phyloP scores from a whole-genome alignment of 2,113 vertebrate genomes.

The Cavia aperea region DNA sequence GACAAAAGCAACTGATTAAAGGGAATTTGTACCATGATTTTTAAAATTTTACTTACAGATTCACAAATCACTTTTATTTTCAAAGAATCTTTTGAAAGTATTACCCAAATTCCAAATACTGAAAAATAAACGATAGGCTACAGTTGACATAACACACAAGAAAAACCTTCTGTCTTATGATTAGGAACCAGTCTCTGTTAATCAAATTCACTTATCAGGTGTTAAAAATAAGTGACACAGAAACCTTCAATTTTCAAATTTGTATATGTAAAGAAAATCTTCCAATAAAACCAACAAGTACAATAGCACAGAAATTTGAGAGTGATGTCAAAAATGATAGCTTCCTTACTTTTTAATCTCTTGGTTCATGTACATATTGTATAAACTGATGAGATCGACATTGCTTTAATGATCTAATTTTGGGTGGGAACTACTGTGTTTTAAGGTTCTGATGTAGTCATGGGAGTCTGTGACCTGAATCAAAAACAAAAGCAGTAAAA shows the following conservation, averaged over 20 bases:
- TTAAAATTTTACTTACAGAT: slow-evolving; percentile 8
- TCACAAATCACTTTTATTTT: not conserved
- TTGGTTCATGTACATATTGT: not conserved
- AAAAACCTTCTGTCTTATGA: not conserved
- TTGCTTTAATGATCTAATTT: not conserved
- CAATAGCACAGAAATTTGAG: slow-evolving; percentile 38
- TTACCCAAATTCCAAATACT: not conserved
- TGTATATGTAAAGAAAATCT: slow-evolving; percentile 26
- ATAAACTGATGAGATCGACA: not conserved
- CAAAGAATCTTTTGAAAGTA: not conserved
- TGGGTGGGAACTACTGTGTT: not conserved
- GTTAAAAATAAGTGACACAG: slow-evolving; percentile 28
- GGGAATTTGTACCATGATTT: not conserved
- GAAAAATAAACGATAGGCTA: slow-evolving; percentile 2
- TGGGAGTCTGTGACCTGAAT: not conserved
- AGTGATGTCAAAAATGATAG: not conserved
- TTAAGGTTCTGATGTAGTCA: not conserved
- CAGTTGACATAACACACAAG: not conserved
- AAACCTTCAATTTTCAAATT: slow-evolving; percentile 6
- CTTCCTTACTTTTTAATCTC: not conserved
- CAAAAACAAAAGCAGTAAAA: not conserved
- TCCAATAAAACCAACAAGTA: slow-evolving; percentile 32
- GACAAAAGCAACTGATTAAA: slow-evolving; percentile 3
- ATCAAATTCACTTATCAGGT: slow-evolving; percentile 40
- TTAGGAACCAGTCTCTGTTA: not conserved